Evolutionary conservation across 2,888 invertebrate species (phyloP).

Genomic region (Cephus sareptanus): DNA sequence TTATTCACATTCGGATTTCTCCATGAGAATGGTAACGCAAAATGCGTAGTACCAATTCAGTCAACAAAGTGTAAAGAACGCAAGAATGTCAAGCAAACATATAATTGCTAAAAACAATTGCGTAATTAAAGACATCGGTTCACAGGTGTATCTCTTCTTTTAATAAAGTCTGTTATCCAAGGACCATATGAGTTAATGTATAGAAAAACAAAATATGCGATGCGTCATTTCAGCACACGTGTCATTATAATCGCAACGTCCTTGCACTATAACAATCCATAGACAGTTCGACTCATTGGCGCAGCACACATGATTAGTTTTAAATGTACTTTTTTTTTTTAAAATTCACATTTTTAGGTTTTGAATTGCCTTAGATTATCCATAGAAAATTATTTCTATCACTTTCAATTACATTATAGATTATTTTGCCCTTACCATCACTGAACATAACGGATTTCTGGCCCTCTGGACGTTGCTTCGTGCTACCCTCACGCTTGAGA

Average conservation of each 20-base stretch:
- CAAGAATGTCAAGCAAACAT: not conserved
- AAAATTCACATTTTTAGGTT: not conserved
- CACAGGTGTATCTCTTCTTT: not conserved
- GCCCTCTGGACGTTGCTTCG: slow-evolving; percentile 67
- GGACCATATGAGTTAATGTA: not conserved
- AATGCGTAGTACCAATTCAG: not conserved
- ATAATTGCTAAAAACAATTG: not conserved
- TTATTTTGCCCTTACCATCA: slow-evolving; percentile 71
- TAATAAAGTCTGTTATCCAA: not conserved
- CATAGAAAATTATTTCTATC: not conserved
- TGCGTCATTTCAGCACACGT: not conserved
- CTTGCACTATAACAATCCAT: not conserved
- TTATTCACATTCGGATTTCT: not conserved
- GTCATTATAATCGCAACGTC: not conserved
- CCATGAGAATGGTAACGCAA: not conserved
- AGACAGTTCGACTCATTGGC: not conserved
- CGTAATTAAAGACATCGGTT: not conserved
- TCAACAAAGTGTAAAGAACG: not conserved
- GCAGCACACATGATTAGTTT: not conserved
- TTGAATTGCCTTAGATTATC: not conserved
- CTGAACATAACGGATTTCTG: slow-evolving; percentile 86
- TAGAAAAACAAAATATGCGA: not conserved
- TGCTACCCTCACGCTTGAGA: slow-evolving; percentile 76
- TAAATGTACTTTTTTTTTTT: not conserved
- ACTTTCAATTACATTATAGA: not conserved